Percentiles rank a stretch among this genome's conserved stretches.
These are phyloP conservation scores for Myoxocephalus aenaeus DNA, from an alignment of 2,797 vertebrate species.

Conservation along the genomic window DNA sequence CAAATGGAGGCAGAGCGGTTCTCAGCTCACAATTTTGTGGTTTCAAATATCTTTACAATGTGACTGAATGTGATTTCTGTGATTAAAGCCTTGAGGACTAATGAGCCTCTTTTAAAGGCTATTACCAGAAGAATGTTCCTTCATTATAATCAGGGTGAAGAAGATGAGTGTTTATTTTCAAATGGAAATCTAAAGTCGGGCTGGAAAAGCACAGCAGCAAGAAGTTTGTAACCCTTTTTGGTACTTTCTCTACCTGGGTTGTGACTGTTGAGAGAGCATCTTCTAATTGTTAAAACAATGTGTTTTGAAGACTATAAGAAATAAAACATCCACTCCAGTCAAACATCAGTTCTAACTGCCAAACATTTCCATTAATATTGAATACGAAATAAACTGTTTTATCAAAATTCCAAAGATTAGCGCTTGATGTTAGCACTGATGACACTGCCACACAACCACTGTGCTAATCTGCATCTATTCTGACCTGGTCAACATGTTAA, in stretches of 20 bases:
- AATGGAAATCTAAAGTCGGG: conserved; percentile 18
- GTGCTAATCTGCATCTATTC: no score
- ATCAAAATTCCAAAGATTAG: no score
- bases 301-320: no score
- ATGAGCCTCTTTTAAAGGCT: conserved; percentile 35
- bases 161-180: conserved; percentile 22
- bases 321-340: no score
- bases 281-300: no score
- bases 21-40: background rate
- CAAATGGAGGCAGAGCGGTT: background rate
- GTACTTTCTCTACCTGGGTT: background rate
- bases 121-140: conserved; percentile 40
- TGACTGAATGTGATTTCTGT: conserved; percentile 17
- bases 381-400: no score
- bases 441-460: no score
- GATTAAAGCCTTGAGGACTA: conserved; percentile 21
- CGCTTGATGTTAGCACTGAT: no score
- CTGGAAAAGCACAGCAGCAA: conserved; percentile 5
- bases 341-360: no score
- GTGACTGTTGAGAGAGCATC: no score
- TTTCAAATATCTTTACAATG: conserved; percentile 23
- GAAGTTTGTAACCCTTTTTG: background rate
- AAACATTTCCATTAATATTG: no score
- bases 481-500: no score
- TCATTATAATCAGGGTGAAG: conserved; percentile 9